phyloP scores from a whole-genome alignment of 2,888 invertebrate genomes.

The Periphyllus acericola region DNA sequence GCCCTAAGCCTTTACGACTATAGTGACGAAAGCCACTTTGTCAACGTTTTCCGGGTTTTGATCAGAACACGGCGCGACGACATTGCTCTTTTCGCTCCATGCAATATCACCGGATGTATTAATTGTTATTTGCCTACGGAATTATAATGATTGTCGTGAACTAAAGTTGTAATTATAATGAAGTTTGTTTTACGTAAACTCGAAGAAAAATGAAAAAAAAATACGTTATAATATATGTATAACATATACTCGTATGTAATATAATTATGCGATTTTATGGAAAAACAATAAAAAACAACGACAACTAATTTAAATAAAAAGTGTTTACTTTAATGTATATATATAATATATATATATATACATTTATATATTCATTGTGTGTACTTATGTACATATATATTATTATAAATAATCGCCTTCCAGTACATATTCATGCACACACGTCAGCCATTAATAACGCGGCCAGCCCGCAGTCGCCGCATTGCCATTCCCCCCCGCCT shows the following conservation, averaged over 20 bases:
- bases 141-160: background rate
- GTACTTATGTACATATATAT: background rate
- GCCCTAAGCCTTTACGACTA: background rate
- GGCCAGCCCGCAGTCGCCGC: background rate
- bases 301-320: background rate
- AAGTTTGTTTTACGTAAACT: background rate
- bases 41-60: background rate
- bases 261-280: background rate
- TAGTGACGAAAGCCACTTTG: background rate
- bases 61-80: background rate
- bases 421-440: background rate
- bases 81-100: background rate
- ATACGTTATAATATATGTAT: background rate
- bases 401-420: conserved; percentile 14
- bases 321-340: background rate
- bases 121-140: background rate
- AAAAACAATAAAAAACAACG: background rate
- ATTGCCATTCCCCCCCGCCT: background rate
- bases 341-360: background rate
- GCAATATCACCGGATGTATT: background rate
- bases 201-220: background rate
- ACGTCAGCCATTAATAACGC: conserved; percentile 46
- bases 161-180: background rate
- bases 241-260: background rate
- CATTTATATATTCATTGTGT: background rate